Evolutionary conservation across 2,113 vertebrate genomes (phyloP).

Genomic region (Spilogale gracilis): DNA sequence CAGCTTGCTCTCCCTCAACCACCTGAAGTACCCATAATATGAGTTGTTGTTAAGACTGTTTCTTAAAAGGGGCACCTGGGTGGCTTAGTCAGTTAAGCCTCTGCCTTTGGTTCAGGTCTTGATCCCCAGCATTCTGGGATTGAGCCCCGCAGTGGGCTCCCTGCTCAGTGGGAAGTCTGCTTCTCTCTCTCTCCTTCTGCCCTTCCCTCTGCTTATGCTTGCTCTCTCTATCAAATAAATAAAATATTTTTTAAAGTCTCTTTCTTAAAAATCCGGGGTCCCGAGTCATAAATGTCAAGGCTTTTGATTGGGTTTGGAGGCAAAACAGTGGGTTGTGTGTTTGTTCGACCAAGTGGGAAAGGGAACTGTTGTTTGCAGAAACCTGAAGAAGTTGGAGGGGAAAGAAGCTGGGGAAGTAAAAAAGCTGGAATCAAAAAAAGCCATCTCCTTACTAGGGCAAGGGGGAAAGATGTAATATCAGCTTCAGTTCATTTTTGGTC

Average conservation of each 20-base stretch:
- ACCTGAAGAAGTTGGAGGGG: background rate
- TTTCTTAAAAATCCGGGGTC: background rate
- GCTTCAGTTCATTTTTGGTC: background rate
- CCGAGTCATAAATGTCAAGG: background rate
- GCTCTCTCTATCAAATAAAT: background rate
- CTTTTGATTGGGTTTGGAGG: constrained; percentile 15
- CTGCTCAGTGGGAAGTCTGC: background rate
- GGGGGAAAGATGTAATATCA: background rate
- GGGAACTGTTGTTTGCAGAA: background rate
- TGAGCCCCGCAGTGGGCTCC: background rate
- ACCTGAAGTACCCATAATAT: background rate
- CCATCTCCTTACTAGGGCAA: background rate
- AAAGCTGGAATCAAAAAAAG: constrained; percentile 19
- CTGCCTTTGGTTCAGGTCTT: background rate
- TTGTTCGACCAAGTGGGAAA: background rate
- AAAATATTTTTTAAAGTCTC: background rate
- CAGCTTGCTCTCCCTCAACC: background rate
- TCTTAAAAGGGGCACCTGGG: background rate
- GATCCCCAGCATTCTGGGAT: background rate
- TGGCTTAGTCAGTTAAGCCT: background rate
- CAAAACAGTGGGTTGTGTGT: background rate
- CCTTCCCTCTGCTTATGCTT: background rate
- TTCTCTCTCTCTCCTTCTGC: background rate
- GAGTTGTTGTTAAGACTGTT: background rate
- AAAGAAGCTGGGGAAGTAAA: background rate